These are phyloP conservation scores for Laticauda colubrina DNA, from an alignment of 2,113 vertebrate genomes.

Conservation along the genomic window DNA sequence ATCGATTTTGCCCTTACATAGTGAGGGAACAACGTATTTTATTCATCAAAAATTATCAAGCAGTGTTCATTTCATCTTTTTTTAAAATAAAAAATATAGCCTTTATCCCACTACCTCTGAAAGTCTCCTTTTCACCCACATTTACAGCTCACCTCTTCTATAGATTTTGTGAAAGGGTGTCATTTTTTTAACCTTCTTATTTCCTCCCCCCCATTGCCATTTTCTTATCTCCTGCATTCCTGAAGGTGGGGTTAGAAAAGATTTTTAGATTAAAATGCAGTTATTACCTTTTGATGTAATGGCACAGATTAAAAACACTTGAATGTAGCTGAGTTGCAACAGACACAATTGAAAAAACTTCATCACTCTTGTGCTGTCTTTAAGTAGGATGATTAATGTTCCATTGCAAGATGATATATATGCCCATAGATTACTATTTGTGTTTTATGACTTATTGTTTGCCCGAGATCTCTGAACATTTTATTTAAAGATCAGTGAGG, in stretches of 20 bases:
- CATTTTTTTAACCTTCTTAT: background rate
- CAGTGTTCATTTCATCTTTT: background rate
- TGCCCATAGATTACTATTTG: conserved; percentile 76
- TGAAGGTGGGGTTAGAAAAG: conserved; percentile 42
- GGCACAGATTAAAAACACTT: conserved; percentile 65
- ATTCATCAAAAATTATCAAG: background rate
- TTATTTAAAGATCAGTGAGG: conserved; percentile 74
- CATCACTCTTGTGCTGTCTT: conserved; percentile 70
- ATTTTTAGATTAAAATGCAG: conserved; percentile 63
- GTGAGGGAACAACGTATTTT: background rate
- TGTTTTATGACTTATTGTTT: conserved; percentile 83
- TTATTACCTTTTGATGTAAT: conserved; percentile 67
- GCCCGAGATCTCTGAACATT: conserved; percentile 68
- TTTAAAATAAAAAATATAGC: background rate
- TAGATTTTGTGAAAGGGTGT: background rate
- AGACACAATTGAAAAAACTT: conserved; percentile 75
- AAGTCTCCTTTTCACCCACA: background rate
- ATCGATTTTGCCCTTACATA: background rate
- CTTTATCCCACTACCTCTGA: background rate
- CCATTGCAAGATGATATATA: conserved; percentile 79
- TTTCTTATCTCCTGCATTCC: conserved; percentile 35
- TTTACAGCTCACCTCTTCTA: conserved; percentile 22
- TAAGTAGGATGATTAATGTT: conserved; percentile 82
- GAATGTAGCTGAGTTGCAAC: conserved; percentile 73
- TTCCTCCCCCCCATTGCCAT: background rate